Evolutionary conservation across 2,113 vertebrate genomes (phyloP), one percentile per base, ranked within the genome.

Genomic region (Caracal caracal): DNA sequence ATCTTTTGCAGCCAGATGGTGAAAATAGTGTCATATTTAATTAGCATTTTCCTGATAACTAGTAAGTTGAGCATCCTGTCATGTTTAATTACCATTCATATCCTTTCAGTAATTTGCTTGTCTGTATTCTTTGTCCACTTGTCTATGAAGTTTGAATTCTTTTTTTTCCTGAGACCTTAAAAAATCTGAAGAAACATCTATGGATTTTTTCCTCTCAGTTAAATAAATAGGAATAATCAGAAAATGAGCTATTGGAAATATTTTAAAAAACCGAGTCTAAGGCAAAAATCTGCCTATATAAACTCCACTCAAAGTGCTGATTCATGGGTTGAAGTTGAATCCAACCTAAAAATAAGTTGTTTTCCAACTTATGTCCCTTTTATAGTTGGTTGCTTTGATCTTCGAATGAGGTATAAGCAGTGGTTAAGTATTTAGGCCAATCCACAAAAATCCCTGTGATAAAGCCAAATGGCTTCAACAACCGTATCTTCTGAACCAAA

Each of bases 271-370:
- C 89, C 71, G 78, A 30, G 30, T 79, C 71, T 78, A 65, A 49
- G 33, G 63, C 53, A 88, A 71, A 86, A 70, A 20, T 56, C 5
- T 79, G 24, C 61, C 85, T n/a, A 12, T 11, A 63, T 71, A 47
- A 85, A 84, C 33, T 80, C 53, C 37, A 1, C 37, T 71, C 13
- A 73, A 84, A 84, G 40, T 65, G 24, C 43, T 80, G 35, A 66
- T 78, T 84, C 53, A n/a, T 71, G 53, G 53, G 15, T 63, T 89
- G 53, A 82, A 59, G 73, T 78, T 35, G n/a, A 82, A 59, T 73
- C 71, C 53, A 91, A 28, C 35, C 59, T 88, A 84, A 88, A 79
- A 96, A 79, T 79, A 85, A 71, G 43, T 63, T 94, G 61, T 94
- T 94, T 92, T 96, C 84, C 84, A 79, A 73, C 15, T 68, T 91